Evolutionary conservation across 1,140 invertebrate genomes (phyloP).

Genomic region (Cydia amplana): DNA sequence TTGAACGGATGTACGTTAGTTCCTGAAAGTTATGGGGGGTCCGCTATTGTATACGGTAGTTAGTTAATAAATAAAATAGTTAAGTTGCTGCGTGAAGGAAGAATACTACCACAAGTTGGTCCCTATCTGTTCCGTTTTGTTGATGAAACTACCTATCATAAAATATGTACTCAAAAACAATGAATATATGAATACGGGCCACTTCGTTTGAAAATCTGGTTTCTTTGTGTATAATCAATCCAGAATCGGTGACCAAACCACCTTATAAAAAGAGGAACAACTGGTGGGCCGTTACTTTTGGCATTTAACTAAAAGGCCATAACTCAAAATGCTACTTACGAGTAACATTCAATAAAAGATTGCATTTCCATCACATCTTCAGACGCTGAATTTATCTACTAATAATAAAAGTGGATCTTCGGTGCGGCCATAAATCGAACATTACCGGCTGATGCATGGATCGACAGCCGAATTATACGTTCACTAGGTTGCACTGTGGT

Average conservation of each 20-base stretch:
- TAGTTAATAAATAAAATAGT: constrained; percentile 21
- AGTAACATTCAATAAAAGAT: constrained; percentile 29
- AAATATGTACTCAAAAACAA: too few species aligned
- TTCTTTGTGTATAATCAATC: background rate
- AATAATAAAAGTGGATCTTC: constrained; percentile 23
- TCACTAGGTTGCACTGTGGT: background rate
- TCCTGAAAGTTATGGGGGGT: constrained; percentile 34
- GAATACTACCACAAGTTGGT: background rate
- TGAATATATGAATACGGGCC: too few species aligned
- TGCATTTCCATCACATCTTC: constrained; percentile 25
- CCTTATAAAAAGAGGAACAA: background rate
- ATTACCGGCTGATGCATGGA: constrained; percentile 28
- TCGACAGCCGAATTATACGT: constrained; percentile 16
- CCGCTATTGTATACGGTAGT: constrained; percentile 37
- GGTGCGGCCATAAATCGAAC: constrained; percentile 5
- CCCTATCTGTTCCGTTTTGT: background rate
- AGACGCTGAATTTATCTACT: constrained; percentile 18
- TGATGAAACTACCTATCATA: too few species aligned
- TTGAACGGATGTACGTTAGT: constrained; percentile 43
- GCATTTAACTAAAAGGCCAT: constrained; percentile 8
- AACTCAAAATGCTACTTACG: constrained; percentile 4
- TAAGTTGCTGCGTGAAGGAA: background rate
- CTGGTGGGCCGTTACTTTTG: background rate
- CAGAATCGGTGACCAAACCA: background rate
- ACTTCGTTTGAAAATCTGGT: too few species aligned